Evolutionary conservation across 1,140 invertebrate species (phyloP).

Genomic region (Delia radicum): DNA sequence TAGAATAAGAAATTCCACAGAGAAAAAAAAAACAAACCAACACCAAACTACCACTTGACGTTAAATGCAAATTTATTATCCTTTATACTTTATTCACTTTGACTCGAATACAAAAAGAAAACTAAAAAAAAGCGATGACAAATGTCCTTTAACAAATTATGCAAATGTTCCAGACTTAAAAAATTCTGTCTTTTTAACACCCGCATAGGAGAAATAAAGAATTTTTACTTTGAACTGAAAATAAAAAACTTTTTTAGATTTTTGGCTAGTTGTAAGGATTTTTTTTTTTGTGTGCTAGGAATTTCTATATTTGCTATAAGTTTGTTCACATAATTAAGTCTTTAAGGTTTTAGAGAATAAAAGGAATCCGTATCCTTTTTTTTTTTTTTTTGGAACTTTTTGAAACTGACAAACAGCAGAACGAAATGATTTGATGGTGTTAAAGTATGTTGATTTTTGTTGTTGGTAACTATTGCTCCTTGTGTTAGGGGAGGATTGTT

Average conservation of each 20-base stretch:
- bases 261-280: not conserved
- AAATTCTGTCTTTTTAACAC: constrained; percentile 15
- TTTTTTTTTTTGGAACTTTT: not conserved
- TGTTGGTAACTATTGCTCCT: not conserved
- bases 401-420: constrained; percentile 45
- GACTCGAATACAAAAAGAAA: not conserved
- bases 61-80: constrained; percentile 11
- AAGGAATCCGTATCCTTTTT: not conserved
- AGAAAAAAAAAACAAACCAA: not conserved
- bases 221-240: not conserved
- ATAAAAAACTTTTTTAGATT: not conserved
- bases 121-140: not conserved
- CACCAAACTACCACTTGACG: not conserved
- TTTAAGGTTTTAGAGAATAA: not conserved
- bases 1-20: not conserved
- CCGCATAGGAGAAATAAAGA: not conserved
- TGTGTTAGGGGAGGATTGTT: not conserved
- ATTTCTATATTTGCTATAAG: not conserved
- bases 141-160: constrained; percentile 28
- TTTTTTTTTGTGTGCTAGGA: not conserved
- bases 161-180: constrained; percentile 19
- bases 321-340: constrained; percentile 10
- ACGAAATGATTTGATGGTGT: constrained; percentile 55
- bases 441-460: constrained; percentile 50
- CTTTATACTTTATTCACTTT: not conserved